Evolutionary conservation across 2,888 invertebrate species (phyloP).

Genomic region (Masnerella sp.): DNA sequence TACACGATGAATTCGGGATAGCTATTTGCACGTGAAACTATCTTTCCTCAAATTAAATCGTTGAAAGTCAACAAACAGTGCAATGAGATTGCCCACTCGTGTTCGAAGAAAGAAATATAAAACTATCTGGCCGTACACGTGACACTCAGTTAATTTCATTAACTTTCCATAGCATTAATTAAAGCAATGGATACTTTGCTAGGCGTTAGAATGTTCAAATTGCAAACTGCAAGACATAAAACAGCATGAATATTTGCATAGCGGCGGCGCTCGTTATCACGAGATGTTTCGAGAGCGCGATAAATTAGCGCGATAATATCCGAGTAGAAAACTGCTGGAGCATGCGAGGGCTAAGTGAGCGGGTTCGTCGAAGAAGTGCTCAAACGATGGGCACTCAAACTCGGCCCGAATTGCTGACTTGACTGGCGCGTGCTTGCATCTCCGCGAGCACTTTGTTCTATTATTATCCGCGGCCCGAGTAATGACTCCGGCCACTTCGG

Average conservation of each 20-base stretch:
- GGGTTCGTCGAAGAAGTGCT: constrained; percentile 43
- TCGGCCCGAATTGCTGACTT: constrained; percentile 46
- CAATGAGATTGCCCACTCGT: no score
- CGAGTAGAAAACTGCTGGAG: constrained; percentile 59
- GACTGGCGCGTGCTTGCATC: constrained; percentile 37
- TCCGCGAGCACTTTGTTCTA: constrained; percentile 30
- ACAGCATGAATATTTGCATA: constrained; percentile 51
- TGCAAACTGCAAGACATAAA: constrained; percentile 36
- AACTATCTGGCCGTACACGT: no score
- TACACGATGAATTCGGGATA: no score
- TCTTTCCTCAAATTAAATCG: no score
- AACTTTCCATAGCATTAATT: constrained; percentile 30
- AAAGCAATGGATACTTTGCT: constrained; percentile 27
- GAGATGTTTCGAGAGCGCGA: constrained; percentile 60
- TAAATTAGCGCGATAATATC: constrained; percentile 60
- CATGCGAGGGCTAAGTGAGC: constrained; percentile 54
- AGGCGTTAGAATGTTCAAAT: constrained; percentile 42
- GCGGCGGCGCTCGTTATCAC: constrained; percentile 52
- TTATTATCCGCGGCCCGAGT: constrained; percentile 39
- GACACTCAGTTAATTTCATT: constrained; percentile 20
- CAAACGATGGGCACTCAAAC: constrained; percentile 50
- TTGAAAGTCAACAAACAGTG: no score
- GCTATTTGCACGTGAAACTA: no score
- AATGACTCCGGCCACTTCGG: constrained; percentile 36
- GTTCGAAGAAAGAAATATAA: no score